Conservation (phyloP, 2,888 invertebrate genomes). For the Macaria liturata region DNA sequence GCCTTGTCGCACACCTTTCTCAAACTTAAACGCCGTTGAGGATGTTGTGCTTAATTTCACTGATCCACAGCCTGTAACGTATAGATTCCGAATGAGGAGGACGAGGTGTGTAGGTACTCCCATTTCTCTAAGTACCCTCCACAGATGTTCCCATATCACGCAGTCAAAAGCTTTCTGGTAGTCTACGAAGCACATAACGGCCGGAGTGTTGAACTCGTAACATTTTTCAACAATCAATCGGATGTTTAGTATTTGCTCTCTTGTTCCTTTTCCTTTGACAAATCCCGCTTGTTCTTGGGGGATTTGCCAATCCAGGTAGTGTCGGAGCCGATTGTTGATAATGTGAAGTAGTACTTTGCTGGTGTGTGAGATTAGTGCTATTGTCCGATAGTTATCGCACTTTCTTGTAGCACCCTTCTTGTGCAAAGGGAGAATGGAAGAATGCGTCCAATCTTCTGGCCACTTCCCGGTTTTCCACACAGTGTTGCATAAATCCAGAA, state of each 20-base stretch:
- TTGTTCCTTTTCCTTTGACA: constrained; percentile 26
- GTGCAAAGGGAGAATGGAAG: no score
- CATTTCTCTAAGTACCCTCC: constrained; percentile 19
- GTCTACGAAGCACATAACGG: constrained; percentile 22
- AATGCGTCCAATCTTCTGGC: no score
- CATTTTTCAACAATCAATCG: constrained; percentile 24
- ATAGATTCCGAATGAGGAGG: constrained; percentile 4
- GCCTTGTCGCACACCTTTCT: neutral
- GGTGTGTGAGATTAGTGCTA: neutral
- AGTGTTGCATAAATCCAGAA: no score
- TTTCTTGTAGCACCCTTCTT: no score
- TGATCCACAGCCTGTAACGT: neutral
- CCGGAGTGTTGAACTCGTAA: constrained; percentile 21
- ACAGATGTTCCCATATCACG: constrained; percentile 18
- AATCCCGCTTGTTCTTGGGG: constrained; percentile 32
- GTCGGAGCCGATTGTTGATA: constrained; percentile 8
- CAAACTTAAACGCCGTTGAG: neutral
- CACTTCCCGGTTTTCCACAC: no score
- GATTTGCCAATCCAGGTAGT: constrained; percentile 18
- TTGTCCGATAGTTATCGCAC: neutral
- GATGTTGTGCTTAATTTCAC: neutral
- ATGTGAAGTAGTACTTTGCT: constrained; percentile 23
- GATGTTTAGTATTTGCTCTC: constrained; percentile 27
- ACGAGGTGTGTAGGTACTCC: constrained; percentile 23
- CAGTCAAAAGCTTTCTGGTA: constrained; percentile 29